Evolutionary conservation across 2,113 vertebrate species (phyloP).

Genomic region (Neoarius graeffei): DNA sequence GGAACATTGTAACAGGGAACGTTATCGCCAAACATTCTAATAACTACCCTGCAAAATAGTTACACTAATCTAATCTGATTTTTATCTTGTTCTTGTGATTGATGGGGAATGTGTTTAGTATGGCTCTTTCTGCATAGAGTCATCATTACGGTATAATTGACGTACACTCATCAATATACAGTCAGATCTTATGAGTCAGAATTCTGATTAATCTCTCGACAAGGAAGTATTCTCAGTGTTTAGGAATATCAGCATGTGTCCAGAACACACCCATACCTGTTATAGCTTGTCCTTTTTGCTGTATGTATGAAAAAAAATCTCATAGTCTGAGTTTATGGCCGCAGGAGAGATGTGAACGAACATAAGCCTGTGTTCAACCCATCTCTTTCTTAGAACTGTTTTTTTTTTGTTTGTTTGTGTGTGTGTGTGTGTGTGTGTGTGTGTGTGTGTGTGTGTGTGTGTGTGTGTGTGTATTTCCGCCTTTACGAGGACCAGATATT

Average conservation of each 20-base stretch:
- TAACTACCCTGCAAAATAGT: neutral
- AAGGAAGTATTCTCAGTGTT: neutral
- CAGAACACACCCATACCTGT: neutral
- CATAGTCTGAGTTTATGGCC: neutral
- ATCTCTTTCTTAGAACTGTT: neutral
- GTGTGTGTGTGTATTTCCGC: no score
- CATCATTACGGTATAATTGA: neutral
- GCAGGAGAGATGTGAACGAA: neutral
- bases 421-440: neutral
- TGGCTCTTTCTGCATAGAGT: neutral
- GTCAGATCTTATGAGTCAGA: neutral
- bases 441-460: no score
- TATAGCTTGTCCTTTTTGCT: neutral
- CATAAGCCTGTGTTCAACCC: neutral
- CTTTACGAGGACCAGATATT: no score
- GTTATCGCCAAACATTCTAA: neutral
- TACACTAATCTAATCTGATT: neutral
- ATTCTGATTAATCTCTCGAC: neutral
- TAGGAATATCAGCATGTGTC: neutral
- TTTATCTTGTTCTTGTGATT: neutral
- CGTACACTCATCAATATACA: neutral
- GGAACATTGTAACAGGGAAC: neutral
- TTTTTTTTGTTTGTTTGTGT: neutral
- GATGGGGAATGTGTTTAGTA: neutral
- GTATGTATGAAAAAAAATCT: neutral